Conservation (phyloP, 53 echinoderm and acorn worm species). For the Crossaster papposus region DNA sequence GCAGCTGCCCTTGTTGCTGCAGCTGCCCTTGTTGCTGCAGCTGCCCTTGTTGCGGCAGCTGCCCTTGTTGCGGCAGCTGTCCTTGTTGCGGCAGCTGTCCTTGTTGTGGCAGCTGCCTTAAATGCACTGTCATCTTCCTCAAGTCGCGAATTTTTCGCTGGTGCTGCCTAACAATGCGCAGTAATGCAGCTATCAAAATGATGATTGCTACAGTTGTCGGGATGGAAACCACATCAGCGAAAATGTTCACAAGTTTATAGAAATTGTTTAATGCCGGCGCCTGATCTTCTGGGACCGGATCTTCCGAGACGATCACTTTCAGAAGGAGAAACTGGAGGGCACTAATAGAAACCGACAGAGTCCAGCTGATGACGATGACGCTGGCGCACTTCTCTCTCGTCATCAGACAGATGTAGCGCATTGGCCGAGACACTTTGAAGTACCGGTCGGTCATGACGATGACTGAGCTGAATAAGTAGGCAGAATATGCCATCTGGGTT, state of each 20-base stretch:
- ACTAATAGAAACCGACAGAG: background rate
- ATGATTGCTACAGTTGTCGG: slow-evolving; percentile 4
- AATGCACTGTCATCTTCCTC: background rate
- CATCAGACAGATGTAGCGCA: slow-evolving; percentile 22
- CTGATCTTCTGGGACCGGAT: background rate
- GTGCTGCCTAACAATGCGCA: slow-evolving; percentile 25
- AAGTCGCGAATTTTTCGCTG: slow-evolving; percentile 29
- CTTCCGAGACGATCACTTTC: background rate
- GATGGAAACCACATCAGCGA: background rate
- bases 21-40: too few relatives aligned
- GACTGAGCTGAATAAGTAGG: slow-evolving; percentile 7
- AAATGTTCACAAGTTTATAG: background rate
- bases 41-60: too few relatives aligned
- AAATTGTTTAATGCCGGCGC: background rate
- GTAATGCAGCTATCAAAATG: background rate
- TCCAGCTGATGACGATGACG: slow-evolving; percentile 11
- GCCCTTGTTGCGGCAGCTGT: too few relatives aligned
- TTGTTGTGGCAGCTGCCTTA: background rate
- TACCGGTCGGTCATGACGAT: slow-evolving; percentile 17
- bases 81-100: too few relatives aligned
- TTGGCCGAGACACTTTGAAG: slow-evolving; percentile 31
- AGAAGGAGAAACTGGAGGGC: background rate
- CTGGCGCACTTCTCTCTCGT: background rate
- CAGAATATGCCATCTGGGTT: background rate
- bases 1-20: too few relatives aligned